Evolutionary conservation across 2,797 vertebrate genomes (phyloP).

Genomic region (Tympanoctomys barrerae): DNA sequence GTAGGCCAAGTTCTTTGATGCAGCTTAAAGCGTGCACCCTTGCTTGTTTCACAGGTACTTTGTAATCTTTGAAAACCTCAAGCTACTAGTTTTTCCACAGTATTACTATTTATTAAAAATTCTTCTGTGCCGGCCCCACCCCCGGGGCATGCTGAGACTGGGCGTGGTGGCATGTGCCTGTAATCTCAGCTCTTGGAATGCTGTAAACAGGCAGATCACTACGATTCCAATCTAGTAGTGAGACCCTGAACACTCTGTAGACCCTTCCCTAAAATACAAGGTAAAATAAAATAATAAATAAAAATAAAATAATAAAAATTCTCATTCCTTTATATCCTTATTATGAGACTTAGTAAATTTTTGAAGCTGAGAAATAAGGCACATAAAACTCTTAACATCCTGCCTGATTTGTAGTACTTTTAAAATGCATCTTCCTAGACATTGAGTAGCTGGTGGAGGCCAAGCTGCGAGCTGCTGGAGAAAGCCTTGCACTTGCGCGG

Average conservation of each 20-base stretch:
- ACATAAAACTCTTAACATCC: conserved; percentile 3
- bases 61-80: background rate
- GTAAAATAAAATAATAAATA: no score
- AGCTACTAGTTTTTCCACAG: background rate
- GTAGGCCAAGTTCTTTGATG: background rate
- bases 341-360: conserved; percentile 29
- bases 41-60: background rate
- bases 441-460: background rate
- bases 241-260: no score
- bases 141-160: no score
- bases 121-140: no score
- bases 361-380: background rate
- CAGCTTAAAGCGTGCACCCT: background rate
- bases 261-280: no score
- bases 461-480: background rate
- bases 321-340: background rate
- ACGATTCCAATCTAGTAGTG: no score
- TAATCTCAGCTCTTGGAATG: no score
- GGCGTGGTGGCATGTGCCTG: no score
- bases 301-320: no score
- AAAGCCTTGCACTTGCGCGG: background rate
- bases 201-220: no score
- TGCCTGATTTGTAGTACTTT: background rate
- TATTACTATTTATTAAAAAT: conserved; percentile 2
- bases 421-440: background rate